Base-by-base conservation (phyloP, 2,888 invertebrate species). In the Quadriops clusia region DNA sequence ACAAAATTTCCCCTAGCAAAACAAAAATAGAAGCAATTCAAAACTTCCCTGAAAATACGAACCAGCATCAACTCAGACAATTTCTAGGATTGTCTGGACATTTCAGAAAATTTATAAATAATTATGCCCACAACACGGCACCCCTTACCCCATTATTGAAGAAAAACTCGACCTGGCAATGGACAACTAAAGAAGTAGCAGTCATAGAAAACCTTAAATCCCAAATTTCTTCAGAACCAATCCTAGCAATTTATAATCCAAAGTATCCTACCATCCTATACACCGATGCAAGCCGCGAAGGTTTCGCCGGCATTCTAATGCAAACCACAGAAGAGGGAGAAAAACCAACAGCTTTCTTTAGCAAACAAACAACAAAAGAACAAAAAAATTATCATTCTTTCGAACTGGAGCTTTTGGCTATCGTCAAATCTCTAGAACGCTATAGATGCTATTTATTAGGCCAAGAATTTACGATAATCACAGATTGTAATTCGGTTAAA, bases 61-160 rank as follows among this genome's bases (percentile, higher is more conserved):
- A 45, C 33, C 30, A 42, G 1, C 45, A 47, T 11, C 37, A 41
- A 12, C 33, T 51, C 2, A 39, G 49, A 10, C 47, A 49, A 23
- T 54, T 56, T 37, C 11, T 53, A 2, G 50, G 51, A 0, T 34
- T 52, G 2, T 40, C 40, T 0, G 35, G 45, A 4, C 51, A 44
- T 36, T 51, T 49, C 28, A 18, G 47, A 7, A 41, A 43, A 36
- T 50, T 48, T 23, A 33, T 50, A 3, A 9, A 28, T n/a, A 30
- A 33, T 9, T 22, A 11, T 17, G 28, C 28, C 2, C 15, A 9
- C 10, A 28, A 10, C 9, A 28, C 17, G 10, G 9, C 9, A 4
- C 5, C 15, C 15, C 28, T 28, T 6, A 28, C 28, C 10, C n/a
- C 15, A n/a, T 13, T 28, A 11, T 12, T 17, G 13, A 15, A 28